These are phyloP conservation scores for Amaurobius ferox DNA, from an alignment of 2,888 invertebrate species.

Conservation along the genomic window DNA sequence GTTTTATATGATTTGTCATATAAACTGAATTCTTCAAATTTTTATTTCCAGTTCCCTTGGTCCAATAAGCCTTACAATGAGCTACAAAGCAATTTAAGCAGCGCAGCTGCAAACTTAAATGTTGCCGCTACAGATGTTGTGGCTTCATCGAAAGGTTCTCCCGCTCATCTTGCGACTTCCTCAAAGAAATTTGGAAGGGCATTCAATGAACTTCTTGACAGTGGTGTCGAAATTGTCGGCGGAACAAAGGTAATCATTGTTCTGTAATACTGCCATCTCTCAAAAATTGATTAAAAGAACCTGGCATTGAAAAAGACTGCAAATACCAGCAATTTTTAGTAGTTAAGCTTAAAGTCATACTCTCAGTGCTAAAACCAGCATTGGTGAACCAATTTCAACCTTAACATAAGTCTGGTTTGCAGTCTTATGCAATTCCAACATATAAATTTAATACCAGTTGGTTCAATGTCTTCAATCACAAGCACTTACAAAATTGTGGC, in stretches of 20 bases:
- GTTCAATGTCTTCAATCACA: too few relatives aligned
- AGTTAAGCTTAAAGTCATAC: too few relatives aligned
- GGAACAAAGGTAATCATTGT: constrained; percentile 85
- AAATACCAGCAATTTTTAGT: too few relatives aligned
- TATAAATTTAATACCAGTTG: too few relatives aligned
- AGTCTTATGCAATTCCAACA: too few relatives aligned
- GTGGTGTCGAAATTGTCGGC: constrained; percentile 90
- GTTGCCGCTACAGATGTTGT: constrained; percentile 90
- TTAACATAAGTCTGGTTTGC: too few relatives aligned
- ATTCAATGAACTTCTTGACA: constrained; percentile 86
- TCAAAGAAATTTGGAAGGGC: constrained; percentile 87
- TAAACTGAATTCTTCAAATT: not conserved
- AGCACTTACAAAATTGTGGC: too few relatives aligned
- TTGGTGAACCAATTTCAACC: too few relatives aligned
- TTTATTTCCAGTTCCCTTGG: constrained; percentile 82
- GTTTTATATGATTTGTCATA: not conserved
- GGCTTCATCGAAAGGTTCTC: constrained; percentile 83
- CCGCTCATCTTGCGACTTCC: constrained; percentile 84
- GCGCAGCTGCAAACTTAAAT: constrained; percentile 89
- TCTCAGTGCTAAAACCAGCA: too few relatives aligned
- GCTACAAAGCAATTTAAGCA: constrained; percentile 89
- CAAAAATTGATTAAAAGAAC: too few relatives aligned
- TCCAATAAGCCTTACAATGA: constrained; percentile 84
- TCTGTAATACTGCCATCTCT: too few relatives aligned
- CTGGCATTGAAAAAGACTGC: too few relatives aligned